These are phyloP conservation scores for Scopus umbretta DNA, from an alignment of 2,113 vertebrate genomes.

Conservation along the genomic window DNA sequence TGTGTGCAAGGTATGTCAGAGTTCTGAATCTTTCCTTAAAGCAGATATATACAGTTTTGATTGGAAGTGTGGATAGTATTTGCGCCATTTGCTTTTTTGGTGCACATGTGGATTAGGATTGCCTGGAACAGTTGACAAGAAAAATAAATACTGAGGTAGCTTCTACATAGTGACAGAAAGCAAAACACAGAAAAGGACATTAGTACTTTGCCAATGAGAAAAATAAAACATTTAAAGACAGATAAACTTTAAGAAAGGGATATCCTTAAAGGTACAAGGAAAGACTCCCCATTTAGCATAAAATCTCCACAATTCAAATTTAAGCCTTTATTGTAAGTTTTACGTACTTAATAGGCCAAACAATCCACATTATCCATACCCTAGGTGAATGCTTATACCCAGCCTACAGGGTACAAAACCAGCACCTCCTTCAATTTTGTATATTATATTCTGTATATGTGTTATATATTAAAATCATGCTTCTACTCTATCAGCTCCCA, in stretches of 20 bases:
- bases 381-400: not conserved
- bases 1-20: rapidly evolving
- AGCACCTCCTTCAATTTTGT: not conserved
- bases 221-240: not conserved
- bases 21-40: not conserved
- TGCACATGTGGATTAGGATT: not conserved
- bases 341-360: not conserved
- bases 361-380: not conserved
- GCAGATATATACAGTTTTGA: rapidly evolving
- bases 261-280: not conserved
- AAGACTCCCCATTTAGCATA: not conserved
- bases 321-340: not conserved
- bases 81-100: not conserved
- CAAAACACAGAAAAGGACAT: not conserved
- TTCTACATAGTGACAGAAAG: not conserved
- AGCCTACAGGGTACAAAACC: not conserved
- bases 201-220: not conserved
- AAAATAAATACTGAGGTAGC: not conserved
- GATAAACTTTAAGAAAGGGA: not conserved
- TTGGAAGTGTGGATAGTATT: not conserved
- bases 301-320: not conserved
- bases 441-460: not conserved
- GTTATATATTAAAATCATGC: not conserved
- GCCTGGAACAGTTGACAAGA: not conserved
- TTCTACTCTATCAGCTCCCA: not conserved